These are phyloP conservation scores for Diplazon laetatorius DNA, from an alignment of 2,888 invertebrate genomes.

Conservation along the genomic window DNA sequence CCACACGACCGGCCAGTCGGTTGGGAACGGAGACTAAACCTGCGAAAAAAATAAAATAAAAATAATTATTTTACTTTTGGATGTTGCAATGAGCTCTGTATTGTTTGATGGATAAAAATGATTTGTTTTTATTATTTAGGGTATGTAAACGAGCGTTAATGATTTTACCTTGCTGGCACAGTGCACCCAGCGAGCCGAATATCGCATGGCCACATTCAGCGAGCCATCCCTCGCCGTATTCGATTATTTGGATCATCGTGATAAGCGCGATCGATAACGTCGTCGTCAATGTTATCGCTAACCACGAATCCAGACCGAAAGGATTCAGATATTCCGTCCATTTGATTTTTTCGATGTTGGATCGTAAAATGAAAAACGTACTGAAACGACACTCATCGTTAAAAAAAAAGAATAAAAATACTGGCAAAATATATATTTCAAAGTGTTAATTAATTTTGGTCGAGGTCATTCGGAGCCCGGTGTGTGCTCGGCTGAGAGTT, in stretches of 20 bases:
- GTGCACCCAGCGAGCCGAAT: slow-evolving; percentile 44
- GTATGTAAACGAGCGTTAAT: too few species aligned
- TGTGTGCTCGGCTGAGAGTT: neutral
- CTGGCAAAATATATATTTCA: too few species aligned
- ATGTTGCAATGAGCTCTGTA: too few species aligned
- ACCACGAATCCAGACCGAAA: slow-evolving; percentile 54
- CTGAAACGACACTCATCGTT: neutral
- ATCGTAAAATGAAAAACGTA: slow-evolving; percentile 53
- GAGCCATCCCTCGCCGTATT: slow-evolving; percentile 48
- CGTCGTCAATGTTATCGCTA: slow-evolving; percentile 26
- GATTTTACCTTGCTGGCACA: slow-evolving; percentile 55
- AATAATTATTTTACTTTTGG: too few species aligned
- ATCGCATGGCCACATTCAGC: slow-evolving; percentile 50
- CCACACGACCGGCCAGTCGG: slow-evolving; percentile 72
- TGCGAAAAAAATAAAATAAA: too few species aligned
- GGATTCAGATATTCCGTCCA: slow-evolving; percentile 56
- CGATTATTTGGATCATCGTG: slow-evolving; percentile 47
- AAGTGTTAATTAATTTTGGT: neutral
- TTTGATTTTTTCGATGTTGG: slow-evolving; percentile 40
- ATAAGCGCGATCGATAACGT: slow-evolving; percentile 15
- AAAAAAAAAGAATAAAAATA: too few species aligned
- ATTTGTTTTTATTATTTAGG: too few species aligned
- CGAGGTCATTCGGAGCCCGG: neutral
- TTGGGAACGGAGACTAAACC: slow-evolving; percentile 73
- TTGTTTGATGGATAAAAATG: too few species aligned